Evolutionary conservation across 2,888 invertebrate genomes (phyloP).

Genomic region (Drosophila subquinaria): DNA sequence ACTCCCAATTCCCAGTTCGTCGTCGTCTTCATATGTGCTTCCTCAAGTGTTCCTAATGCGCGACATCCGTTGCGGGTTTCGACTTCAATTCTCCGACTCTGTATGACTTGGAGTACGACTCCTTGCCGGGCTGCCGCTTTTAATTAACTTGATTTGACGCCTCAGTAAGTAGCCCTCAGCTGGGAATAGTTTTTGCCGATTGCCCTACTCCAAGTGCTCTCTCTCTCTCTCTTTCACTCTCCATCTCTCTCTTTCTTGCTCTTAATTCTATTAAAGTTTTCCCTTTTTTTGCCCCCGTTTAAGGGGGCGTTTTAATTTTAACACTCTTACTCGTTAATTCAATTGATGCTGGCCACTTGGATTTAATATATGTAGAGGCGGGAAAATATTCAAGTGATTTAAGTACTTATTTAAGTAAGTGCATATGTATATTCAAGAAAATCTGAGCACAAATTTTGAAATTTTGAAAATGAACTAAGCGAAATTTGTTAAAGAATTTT

Average conservation of each 20-base stretch:
- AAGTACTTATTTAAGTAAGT: constrained; percentile 28
- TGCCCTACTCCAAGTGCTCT: constrained; percentile 34
- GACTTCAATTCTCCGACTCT: constrained; percentile 10
- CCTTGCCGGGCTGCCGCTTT: constrained; percentile 59
- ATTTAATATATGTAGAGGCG: constrained; percentile 3
- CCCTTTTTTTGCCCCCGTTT: constrained; percentile 15
- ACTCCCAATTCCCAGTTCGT: background rate
- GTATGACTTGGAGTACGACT: constrained; percentile 11
- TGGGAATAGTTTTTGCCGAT: constrained; percentile 49
- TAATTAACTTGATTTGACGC: constrained; percentile 85
- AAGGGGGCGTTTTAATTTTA: constrained; percentile 37
- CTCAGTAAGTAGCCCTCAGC: constrained; percentile 73
- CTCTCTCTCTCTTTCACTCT: background rate
- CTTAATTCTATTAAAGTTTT: constrained; percentile 66
- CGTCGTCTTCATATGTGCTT: constrained; percentile 51
- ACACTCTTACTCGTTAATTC: constrained; percentile 17
- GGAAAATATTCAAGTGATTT: constrained; percentile 17
- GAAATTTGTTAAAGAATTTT: background rate
- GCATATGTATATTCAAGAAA: too few relatives aligned
- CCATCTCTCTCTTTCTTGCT: background rate
- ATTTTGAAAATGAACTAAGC: background rate
- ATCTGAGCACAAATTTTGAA: background rate
- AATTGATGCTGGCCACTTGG: constrained; percentile 49
- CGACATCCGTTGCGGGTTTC: constrained; percentile 79
- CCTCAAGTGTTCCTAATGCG: constrained; percentile 82